A percentile compares a stretch with the other conserved stretches of the same genome.
phyloP scores from a whole-genome alignment of 2,888 invertebrate species.

The Microctonus aethiopoides region DNA sequence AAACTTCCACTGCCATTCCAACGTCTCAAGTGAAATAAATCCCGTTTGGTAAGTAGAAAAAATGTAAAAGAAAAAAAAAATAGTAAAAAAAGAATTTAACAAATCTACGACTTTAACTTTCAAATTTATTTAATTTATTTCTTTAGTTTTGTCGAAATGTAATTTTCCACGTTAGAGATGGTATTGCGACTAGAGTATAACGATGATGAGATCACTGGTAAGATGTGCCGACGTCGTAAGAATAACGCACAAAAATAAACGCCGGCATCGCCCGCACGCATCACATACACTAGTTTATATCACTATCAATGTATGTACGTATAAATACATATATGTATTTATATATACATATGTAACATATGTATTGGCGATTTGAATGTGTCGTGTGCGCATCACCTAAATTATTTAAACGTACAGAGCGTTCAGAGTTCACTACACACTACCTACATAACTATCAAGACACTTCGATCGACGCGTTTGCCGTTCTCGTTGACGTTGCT shows the following conservation, averaged over 20 bases:
- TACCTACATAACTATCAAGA: background rate
- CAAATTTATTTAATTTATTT: background rate
- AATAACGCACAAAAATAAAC: constrained; percentile 42
- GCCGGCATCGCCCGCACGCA: constrained; percentile 32
- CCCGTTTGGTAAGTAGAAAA: constrained; percentile 12
- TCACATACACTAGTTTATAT: constrained; percentile 29
- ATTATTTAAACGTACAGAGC: background rate
- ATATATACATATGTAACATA: background rate
- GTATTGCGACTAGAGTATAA: constrained; percentile 25
- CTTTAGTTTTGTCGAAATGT: background rate
- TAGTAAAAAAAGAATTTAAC: background rate
- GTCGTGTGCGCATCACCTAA: background rate
- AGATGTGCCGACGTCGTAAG: constrained; percentile 34
- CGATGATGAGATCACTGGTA: constrained; percentile 23
- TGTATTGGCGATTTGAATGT: background rate
- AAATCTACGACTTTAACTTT: background rate
- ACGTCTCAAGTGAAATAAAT: constrained; percentile 23
- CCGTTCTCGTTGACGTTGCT: background rate
- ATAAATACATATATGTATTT: no score
- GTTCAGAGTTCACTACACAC: background rate
- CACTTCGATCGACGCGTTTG: constrained; percentile 5
- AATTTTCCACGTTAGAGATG: background rate
- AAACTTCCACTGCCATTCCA: background rate
- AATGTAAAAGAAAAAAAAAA: background rate
- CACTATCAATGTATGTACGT: background rate